Percentiles rank a stretch among this genome's conserved stretches.
phyloP scores from a whole-genome alignment of 53 echinoderm and acorn worm genomes.

The Actinopyga echinites region DNA sequence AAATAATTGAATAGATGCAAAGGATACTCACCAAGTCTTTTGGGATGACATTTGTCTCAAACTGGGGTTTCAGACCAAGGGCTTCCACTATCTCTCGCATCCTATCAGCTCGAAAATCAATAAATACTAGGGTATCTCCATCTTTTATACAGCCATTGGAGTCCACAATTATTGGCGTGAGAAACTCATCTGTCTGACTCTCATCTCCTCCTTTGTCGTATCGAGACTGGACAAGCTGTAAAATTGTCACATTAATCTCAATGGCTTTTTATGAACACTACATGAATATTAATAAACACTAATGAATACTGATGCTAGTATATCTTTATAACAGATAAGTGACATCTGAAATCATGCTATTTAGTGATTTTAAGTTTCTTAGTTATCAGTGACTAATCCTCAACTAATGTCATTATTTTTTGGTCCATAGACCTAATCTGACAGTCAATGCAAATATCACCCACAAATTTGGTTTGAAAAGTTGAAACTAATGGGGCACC shows the following conservation, averaged over 20 bases:
- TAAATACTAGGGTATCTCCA: conserved; percentile 91
- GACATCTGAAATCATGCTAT: not conserved
- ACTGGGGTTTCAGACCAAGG: conserved; percentile 74
- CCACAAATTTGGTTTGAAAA: too few species aligned
- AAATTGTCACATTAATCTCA: not conserved
- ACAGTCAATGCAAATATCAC: too few species aligned
- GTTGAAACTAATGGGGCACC: too few species aligned
- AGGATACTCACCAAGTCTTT: conserved; percentile 77
- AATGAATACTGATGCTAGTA: too few species aligned
- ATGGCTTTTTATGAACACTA: not conserved
- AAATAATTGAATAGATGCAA: too few species aligned
- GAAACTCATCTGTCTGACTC: conserved; percentile 86
- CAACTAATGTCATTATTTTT: too few species aligned
- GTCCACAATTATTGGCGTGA: conserved; percentile 90
- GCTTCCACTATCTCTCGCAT: conserved; percentile 86
- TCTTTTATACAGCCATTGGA: conserved; percentile 77
- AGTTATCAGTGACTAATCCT: not conserved
- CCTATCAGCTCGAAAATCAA: conserved; percentile 91
- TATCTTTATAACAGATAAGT: not conserved
- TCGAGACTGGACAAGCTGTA: conserved; percentile 78
- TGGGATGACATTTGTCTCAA: conserved; percentile 85
- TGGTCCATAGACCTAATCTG: too few species aligned
- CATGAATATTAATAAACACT: not conserved
- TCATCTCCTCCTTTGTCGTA: conserved; percentile 64
- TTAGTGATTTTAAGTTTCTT: not conserved